Base-by-base conservation (phyloP, 2,113 vertebrate species). In the Calidris pugnax region DNA sequence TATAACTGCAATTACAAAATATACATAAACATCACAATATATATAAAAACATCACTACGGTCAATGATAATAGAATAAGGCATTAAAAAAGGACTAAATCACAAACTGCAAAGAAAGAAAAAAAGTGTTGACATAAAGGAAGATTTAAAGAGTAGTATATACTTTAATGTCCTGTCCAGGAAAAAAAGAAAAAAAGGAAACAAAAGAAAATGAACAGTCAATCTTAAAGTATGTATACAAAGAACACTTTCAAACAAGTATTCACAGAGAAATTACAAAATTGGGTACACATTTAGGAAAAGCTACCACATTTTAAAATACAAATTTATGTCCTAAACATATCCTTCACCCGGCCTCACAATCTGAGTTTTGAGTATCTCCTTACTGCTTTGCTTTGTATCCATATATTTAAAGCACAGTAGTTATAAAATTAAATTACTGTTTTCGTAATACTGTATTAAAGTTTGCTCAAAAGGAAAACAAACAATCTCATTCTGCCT, bases 401-500 rank as follows among this genome's bases (percentile, higher is more conserved):
- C 16, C 14, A 73, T 45, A 68, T 39, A 35, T 81, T 94, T 60
- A 80, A 87, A 87, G 45, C 28, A 87, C 1, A 72, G 21, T 55
- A 90, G 81, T 10, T 74, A 18, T 76, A 90, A 90, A 94, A 92
- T 41, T 73, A 72, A 89, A 64, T 89, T 30, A 78, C 51, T 24
- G 66, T 66, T 77, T 72, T 68, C 39, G 7, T 12, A 51, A 47
- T 66, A 26, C 15, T 48, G 51, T 75, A 76, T 37, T 66, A 85
- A 69, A 95, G 37, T 72, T 74, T 93, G 35, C 10, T 55, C 50
- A 96, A 95, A 96, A 63, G 32, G 69, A 94, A 87, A 77, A 64
- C 16, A 89, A 81, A 53, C 24, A 23, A 92, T 89, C 63, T 62
- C 12, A 87, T 41, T 75, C n/a, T 79, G 12, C 47, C 47, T 88